Conservation (phyloP, 2,888 invertebrate genomes). For the Trachelus troglodyta region DNA sequence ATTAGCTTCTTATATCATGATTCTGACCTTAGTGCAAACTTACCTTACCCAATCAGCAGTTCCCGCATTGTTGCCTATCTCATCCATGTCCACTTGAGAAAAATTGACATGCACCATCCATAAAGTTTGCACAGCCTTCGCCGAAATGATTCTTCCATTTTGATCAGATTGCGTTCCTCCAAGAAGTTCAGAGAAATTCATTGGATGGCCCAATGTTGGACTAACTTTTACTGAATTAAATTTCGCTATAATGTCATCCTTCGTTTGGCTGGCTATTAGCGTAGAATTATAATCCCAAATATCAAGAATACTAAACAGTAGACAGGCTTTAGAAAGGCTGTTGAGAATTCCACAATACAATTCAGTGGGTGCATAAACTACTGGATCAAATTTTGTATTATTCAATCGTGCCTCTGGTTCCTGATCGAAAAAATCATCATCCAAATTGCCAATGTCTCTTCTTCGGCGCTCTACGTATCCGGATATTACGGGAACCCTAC, state of each 20-base stretch:
- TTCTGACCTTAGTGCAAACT: slow-evolving; percentile 29
- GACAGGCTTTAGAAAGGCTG: slow-evolving; percentile 72
- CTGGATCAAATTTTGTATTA: slow-evolving; percentile 68
- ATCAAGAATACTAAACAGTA: slow-evolving; percentile 75
- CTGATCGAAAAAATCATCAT: slow-evolving; percentile 57
- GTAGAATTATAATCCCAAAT: slow-evolving; percentile 75
- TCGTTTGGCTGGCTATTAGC: slow-evolving; percentile 69
- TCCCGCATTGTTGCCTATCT: slow-evolving; percentile 78
- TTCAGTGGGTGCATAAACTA: slow-evolving; percentile 69
- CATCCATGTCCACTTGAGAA: slow-evolving; percentile 73
- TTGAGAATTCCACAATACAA: slow-evolving; percentile 76
- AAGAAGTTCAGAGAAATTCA: slow-evolving; percentile 73
- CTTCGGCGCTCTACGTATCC: slow-evolving; percentile 30
- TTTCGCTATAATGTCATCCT: slow-evolving; percentile 72
- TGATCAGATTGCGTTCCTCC: slow-evolving; percentile 73
- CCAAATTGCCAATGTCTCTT: slow-evolving; percentile 38
- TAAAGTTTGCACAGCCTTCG: slow-evolving; percentile 72
- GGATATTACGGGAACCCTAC: slow-evolving; percentile 58
- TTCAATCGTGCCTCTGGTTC: slow-evolving; percentile 42
- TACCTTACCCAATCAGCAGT: slow-evolving; percentile 79
- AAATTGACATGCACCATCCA: slow-evolving; percentile 79
- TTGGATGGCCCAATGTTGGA: slow-evolving; percentile 74
- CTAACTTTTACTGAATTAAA: slow-evolving; percentile 73
- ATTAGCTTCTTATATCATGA: not conserved
- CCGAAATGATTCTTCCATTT: slow-evolving; percentile 73